These are phyloP conservation scores for Pollenia labialis DNA, from an alignment of 2,888 invertebrate genomes.

Conservation along the genomic window DNA sequence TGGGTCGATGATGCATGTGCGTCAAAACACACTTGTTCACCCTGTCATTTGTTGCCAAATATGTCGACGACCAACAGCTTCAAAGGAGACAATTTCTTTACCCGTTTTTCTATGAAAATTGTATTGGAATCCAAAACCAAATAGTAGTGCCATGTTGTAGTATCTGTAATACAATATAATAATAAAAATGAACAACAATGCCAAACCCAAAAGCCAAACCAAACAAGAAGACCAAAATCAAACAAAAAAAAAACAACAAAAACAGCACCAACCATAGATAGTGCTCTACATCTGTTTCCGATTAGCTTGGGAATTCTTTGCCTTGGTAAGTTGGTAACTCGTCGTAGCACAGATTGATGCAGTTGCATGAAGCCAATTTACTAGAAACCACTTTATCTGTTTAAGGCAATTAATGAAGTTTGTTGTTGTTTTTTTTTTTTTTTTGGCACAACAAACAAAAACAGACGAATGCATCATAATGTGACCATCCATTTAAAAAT, in stretches of 20 bases:
- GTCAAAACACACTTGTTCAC: slow-evolving; percentile 69
- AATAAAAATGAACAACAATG: slow-evolving; percentile 35
- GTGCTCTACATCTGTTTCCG: slow-evolving; percentile 71
- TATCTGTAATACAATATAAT: slow-evolving; percentile 42
- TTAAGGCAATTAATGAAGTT: slow-evolving; percentile 58
- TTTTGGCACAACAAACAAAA: slow-evolving; percentile 24
- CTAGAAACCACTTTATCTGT: slow-evolving; percentile 57
- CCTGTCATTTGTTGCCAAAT: slow-evolving; percentile 67
- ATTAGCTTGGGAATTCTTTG: slow-evolving; percentile 69
- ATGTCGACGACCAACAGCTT: slow-evolving; percentile 55
- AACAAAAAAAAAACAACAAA: not conserved
- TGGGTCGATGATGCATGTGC: slow-evolving; percentile 66
- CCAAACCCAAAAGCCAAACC: slow-evolving; percentile 49
- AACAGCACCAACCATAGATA: slow-evolving; percentile 48
- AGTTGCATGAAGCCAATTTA: slow-evolving; percentile 37
- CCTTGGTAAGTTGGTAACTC: slow-evolving; percentile 23
- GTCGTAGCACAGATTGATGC: not conserved
- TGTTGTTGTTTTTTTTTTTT: slow-evolving; percentile 11
- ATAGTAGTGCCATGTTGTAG: not conserved
- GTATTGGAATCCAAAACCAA: slow-evolving; percentile 3
- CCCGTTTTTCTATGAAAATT: slow-evolving; percentile 38
- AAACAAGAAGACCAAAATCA: not conserved
- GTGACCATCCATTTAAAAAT: slow-evolving; percentile 35
- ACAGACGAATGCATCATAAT: slow-evolving; percentile 24
- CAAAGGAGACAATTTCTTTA: slow-evolving; percentile 52